These are phyloP conservation scores for Archaeoteleia sp. DNA, from an alignment of 2,888 invertebrate genomes.

Conservation along the genomic window DNA sequence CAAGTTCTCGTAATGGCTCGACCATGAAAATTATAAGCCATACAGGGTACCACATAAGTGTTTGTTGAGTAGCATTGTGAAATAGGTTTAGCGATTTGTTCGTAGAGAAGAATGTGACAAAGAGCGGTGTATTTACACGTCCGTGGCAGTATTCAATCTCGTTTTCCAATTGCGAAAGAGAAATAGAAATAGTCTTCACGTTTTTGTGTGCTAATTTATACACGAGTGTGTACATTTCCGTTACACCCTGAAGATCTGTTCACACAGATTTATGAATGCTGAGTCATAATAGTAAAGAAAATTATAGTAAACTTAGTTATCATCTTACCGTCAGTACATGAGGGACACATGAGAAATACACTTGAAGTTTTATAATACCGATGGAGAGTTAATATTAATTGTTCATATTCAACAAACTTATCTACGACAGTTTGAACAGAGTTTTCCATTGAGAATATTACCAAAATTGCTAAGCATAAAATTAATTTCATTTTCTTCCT, in stretches of 20 bases:
- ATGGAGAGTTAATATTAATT: slow-evolving; percentile 15
- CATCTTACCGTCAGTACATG: no score
- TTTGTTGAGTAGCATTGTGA: slow-evolving; percentile 1
- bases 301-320: slow-evolving; percentile 8
- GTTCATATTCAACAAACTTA: slow-evolving; percentile 6
- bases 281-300: background rate
- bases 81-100: background rate
- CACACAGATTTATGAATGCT: background rate
- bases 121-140: slow-evolving; percentile 2
- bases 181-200: background rate
- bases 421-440: no score
- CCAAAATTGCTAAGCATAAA: no score
- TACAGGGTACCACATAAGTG: background rate
- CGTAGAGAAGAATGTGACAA: slow-evolving; percentile 3
- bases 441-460: no score
- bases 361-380: slow-evolving; percentile 9
- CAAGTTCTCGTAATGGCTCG: background rate
- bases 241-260: no score
- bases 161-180: background rate
- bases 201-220: no score
- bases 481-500: no score
- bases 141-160: background rate
- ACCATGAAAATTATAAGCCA: slow-evolving; percentile 15
- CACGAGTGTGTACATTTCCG: no score
- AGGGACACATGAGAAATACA: slow-evolving; percentile 6